phyloP scores from a whole-genome alignment of 2,888 invertebrate species.

The Amorpha juglandis region DNA sequence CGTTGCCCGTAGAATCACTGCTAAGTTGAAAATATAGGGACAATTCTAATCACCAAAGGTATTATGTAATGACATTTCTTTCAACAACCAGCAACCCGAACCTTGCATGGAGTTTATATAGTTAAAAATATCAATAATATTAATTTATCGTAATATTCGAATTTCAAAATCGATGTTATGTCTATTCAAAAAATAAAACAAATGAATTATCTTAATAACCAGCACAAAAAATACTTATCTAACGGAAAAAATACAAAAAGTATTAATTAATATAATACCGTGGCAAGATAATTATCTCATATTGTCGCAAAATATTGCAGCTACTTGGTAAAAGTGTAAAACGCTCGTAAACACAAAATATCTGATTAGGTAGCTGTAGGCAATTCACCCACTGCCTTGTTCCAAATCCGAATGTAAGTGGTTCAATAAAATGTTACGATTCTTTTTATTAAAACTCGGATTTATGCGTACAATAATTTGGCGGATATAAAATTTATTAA shows the following conservation, averaged over 20 bases:
- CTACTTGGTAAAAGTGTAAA: neutral
- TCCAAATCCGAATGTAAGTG: neutral
- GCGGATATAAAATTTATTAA: neutral
- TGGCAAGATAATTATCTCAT: neutral
- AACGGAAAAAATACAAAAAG: neutral
- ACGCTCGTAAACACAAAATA: neutral
- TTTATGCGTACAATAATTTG: neutral
- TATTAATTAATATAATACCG: neutral
- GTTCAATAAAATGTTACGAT: neutral
- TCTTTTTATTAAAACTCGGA: constrained; percentile 22
- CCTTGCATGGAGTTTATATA: too few relatives aligned
- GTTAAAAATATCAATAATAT: too few relatives aligned
- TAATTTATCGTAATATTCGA: too few relatives aligned
- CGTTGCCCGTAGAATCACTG: too few relatives aligned
- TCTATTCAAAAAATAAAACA: neutral
- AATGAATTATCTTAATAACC: too few relatives aligned
- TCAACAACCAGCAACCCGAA: too few relatives aligned
- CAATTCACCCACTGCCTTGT: neutral
- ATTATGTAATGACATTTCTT: too few relatives aligned
- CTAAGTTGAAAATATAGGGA: too few relatives aligned
- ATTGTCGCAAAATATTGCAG: neutral
- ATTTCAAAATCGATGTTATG: too few relatives aligned
- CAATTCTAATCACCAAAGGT: too few relatives aligned
- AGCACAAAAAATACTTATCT: too few relatives aligned
- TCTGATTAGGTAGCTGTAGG: neutral